These are phyloP conservation scores for Nemotelus nigrinus DNA, from an alignment of 2,888 invertebrate species.

Conservation along the genomic window DNA sequence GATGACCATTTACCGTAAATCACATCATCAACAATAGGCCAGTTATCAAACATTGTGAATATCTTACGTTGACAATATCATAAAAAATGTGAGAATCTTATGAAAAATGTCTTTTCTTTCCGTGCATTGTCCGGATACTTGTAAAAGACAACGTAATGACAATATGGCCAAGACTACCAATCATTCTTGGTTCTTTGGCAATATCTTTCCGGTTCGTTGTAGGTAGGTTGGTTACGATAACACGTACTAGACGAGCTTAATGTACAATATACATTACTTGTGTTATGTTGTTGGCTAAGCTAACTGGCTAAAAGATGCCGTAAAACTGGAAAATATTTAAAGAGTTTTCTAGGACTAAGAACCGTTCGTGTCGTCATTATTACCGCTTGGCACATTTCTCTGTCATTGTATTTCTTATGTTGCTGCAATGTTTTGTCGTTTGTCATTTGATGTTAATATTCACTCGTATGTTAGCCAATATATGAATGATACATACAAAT, in stretches of 20 bases:
- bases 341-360: conserved; percentile 43
- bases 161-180: not conserved
- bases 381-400: conserved; percentile 33
- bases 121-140: not conserved
- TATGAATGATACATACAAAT: not conserved
- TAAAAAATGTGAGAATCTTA: conserved; percentile 10
- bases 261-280: not conserved
- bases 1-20: conserved; percentile 8
- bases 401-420: not conserved
- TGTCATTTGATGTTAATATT: not conserved
- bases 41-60: not conserved
- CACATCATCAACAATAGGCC: conserved; percentile 23
- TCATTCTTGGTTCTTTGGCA: conserved; percentile 1
- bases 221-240: not conserved
- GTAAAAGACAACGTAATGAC: conserved; percentile 12
- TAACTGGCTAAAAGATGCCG: conserved; percentile 7
- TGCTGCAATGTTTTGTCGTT: conserved; percentile 1
- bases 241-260: not conserved
- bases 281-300: not conserved
- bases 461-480: not conserved
- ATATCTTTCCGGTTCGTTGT: conserved; percentile 23
- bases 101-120: conserved; percentile 10
- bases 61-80: not conserved
- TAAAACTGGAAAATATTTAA: conserved; percentile 34
- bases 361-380: conserved; percentile 38